Percentiles rank a stretch among this genome's conserved stretches.
phyloP scores from a whole-genome alignment of 2,888 invertebrate genomes.

The Thereva nobilitata region DNA sequence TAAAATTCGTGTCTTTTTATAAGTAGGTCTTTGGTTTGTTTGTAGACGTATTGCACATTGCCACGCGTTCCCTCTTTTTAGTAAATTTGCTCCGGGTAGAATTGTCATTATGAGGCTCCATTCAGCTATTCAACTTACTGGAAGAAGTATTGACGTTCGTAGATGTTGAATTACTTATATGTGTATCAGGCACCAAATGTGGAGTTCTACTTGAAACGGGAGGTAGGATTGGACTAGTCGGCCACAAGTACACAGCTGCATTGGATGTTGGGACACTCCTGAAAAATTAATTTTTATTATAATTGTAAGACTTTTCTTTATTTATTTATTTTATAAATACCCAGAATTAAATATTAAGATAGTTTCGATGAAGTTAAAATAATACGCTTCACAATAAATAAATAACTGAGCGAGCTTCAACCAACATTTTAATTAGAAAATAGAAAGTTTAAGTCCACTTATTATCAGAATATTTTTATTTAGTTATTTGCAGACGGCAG shows the following conservation, averaged over 20 bases:
- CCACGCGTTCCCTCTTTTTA: constrained; percentile 26
- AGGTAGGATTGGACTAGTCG: constrained; percentile 76
- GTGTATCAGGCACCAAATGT: constrained; percentile 73
- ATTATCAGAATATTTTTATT: too few species aligned
- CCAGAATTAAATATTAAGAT: too few species aligned
- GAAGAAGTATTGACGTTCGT: constrained; percentile 58
- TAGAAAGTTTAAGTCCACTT: too few species aligned
- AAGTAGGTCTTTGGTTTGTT: constrained; percentile 17
- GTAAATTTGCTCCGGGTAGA: constrained; percentile 13
- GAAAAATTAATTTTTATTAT: background rate
- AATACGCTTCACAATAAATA: too few species aligned
- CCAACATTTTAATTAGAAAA: too few species aligned
- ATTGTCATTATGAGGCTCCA: constrained; percentile 48
- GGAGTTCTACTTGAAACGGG: constrained; percentile 71
- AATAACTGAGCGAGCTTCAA: too few species aligned
- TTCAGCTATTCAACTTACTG: constrained; percentile 59
- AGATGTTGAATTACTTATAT: constrained; percentile 53
- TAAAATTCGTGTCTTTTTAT: constrained; percentile 9
- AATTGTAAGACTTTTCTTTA: background rate
- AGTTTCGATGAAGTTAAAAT: too few species aligned
- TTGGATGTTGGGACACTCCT: constrained; percentile 59
- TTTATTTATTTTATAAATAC: background rate
- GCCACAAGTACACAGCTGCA: constrained; percentile 75
- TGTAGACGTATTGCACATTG: background rate
- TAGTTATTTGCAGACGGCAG: too few species aligned